Percentiles rank a stretch among this genome's conserved stretches.
phyloP scores from a whole-genome alignment of 1,140 invertebrate species.

The Thalassaphorura encarpata region DNA sequence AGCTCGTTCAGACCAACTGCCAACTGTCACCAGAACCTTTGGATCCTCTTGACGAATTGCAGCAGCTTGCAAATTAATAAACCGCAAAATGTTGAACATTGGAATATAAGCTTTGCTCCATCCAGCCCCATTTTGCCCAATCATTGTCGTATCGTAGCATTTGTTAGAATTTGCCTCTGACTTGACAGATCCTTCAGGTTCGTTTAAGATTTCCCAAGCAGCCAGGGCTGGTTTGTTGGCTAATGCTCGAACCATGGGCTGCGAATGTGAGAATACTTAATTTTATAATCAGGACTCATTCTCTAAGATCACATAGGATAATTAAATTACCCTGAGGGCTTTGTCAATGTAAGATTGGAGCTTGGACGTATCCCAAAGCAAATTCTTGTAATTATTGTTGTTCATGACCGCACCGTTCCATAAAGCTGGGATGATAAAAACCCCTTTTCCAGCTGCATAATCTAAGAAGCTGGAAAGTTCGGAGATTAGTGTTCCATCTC shows the following conservation, averaged over 20 bases:
- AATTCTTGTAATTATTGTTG: slow-evolving; percentile 35
- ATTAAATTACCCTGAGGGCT: slow-evolving; percentile 35
- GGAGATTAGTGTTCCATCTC: slow-evolving; percentile 23
- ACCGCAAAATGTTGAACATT: slow-evolving; percentile 32
- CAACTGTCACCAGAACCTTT: slow-evolving; percentile 38
- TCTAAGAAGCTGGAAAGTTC: slow-evolving; percentile 30
- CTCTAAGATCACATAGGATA: too few relatives aligned
- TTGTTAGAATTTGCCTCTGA: slow-evolving; percentile 33
- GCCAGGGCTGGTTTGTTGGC: slow-evolving; percentile 38
- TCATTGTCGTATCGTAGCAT: slow-evolving; percentile 37
- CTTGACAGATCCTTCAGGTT: slow-evolving; percentile 38
- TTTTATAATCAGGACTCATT: too few relatives aligned
- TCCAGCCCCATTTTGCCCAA: slow-evolving; percentile 35
- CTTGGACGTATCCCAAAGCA: slow-evolving; percentile 38
- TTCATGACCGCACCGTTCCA: slow-evolving; percentile 40
- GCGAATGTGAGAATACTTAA: slow-evolving; percentile 8
- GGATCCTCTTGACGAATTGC: slow-evolving; percentile 38
- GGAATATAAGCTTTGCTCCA: slow-evolving; percentile 33
- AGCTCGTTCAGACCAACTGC: slow-evolving; percentile 36
- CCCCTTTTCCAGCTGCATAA: slow-evolving; percentile 34
- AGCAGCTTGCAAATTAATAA: slow-evolving; percentile 39
- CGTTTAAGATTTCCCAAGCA: slow-evolving; percentile 41
- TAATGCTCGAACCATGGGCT: slow-evolving; percentile 35
- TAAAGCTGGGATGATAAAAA: slow-evolving; percentile 38
- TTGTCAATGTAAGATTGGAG: slow-evolving; percentile 40